Conservation (phyloP, 2,113 vertebrate species). For the Peromyscus maniculatus region DNA sequence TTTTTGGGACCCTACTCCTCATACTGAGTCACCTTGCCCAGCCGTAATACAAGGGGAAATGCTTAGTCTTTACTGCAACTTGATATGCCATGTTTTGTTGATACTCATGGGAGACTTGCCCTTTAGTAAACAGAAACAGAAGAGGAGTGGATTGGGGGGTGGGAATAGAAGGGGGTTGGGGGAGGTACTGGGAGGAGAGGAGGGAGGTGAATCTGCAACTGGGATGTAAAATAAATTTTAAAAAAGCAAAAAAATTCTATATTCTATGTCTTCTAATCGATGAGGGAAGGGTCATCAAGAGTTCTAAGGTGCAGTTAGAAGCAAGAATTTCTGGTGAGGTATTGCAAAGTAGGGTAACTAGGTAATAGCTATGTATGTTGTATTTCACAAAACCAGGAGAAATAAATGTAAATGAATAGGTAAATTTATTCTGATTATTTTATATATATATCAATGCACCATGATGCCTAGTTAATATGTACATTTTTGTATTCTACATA, state of each 20-base stretch:
- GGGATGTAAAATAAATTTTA: neutral
- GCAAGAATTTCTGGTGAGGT: neutral
- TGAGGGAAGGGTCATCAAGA: neutral
- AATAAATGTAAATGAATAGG: neutral
- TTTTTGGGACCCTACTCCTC: neutral
- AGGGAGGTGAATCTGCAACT: neutral
- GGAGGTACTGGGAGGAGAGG: neutral
- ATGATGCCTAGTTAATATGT: neutral
- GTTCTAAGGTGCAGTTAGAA: neutral
- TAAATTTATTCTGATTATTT: neutral
- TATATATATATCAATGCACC: neutral
- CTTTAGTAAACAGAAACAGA: neutral
- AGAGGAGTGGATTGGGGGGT: neutral
- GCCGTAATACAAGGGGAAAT: neutral
- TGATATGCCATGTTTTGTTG: neutral
- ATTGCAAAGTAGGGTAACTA: neutral
- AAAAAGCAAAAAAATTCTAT: conserved; percentile 82
- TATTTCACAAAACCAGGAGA: neutral
- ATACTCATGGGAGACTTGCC: neutral
- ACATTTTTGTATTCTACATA: neutral
- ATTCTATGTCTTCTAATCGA: conserved; percentile 95
- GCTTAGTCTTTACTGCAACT: neutral
- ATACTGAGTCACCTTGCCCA: neutral
- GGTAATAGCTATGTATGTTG: neutral
- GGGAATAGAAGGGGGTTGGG: neutral